A percentile compares a stretch with the other conserved stretches of the same genome.
These are phyloP conservation scores for Podiceps cristatus DNA, from an alignment of 2,113 vertebrate genomes.

Conservation along the genomic window DNA sequence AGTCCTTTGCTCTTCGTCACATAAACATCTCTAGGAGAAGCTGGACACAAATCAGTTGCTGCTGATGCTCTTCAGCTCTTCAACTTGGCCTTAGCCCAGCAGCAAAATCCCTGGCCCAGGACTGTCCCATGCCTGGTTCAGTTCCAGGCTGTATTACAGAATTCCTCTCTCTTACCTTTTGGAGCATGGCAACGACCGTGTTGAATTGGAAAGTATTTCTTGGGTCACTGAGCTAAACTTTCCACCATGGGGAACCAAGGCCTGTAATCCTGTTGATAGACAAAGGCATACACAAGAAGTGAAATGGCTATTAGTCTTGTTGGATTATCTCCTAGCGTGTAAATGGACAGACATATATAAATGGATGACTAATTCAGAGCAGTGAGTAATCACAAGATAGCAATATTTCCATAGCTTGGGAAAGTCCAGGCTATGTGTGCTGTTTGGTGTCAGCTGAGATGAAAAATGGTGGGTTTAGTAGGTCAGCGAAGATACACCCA, in stretches of 20 bases:
- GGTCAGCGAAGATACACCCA: not conserved
- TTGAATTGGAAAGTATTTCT: not conserved
- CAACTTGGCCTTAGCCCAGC: not conserved
- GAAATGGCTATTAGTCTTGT: not conserved
- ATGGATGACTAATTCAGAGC: not conserved
- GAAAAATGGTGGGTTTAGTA: slow-evolving; percentile 27
- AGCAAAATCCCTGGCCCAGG: not conserved
- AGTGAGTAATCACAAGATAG: slow-evolving; percentile 24
- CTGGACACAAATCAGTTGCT: not conserved
- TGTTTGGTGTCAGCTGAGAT: slow-evolving; percentile 14
- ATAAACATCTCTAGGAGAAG: not conserved
- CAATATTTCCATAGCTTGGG: not conserved
- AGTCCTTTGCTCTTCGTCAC: not conserved
- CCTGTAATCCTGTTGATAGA: not conserved
- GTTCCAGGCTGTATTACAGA: not conserved
- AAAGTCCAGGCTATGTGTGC: not conserved
- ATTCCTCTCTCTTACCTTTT: not conserved
- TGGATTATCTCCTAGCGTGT: not conserved
- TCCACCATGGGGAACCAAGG: not conserved
- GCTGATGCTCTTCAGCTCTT: not conserved
- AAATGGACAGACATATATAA: not conserved
- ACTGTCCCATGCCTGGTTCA: not conserved
- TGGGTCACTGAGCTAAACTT: slow-evolving; percentile 8
- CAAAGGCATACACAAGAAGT: not conserved
- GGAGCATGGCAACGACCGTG: not conserved